These are phyloP conservation scores for Solea solea DNA, from an alignment of 2,113 vertebrate species.

Conservation along the genomic window DNA sequence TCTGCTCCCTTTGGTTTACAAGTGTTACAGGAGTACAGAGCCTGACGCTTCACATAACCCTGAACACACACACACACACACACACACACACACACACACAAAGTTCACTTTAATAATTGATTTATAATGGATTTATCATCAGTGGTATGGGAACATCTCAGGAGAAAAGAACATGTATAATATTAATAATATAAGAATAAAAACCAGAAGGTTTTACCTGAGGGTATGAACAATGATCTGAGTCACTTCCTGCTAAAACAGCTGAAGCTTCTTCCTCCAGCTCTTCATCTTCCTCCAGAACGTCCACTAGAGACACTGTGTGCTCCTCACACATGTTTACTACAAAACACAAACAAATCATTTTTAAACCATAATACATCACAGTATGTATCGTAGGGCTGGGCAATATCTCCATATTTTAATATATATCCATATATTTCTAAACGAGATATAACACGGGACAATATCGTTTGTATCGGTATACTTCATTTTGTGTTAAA, in stretches of 20 bases:
- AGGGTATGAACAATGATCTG: slow-evolving; percentile 92
- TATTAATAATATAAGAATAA: no score
- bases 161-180: no score
- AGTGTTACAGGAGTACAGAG: slow-evolving; percentile 92
- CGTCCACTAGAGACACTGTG: slow-evolving; percentile 91
- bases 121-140: no score
- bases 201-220: slow-evolving; percentile 73
- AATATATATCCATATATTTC: no score
- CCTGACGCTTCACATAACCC: slow-evolving; percentile 94
- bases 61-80: slow-evolving; percentile 47
- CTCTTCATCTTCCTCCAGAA: slow-evolving; percentile 91
- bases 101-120: not conserved
- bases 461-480: no score
- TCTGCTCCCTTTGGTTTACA: slow-evolving; percentile 89
- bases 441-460: no score
- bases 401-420: no score
- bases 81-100: not conserved
- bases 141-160: no score
- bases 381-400: no score
- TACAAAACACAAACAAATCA: no score
- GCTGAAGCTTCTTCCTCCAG: slow-evolving; percentile 93
- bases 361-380: no score
- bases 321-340: slow-evolving; percentile 66
- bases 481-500: no score
- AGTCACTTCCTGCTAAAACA: slow-evolving; percentile 91